Evolutionary conservation across 2,797 vertebrate species (phyloP), one percentile per base, ranked within the genome.

Genomic region (Pelodytes ibericus): DNA sequence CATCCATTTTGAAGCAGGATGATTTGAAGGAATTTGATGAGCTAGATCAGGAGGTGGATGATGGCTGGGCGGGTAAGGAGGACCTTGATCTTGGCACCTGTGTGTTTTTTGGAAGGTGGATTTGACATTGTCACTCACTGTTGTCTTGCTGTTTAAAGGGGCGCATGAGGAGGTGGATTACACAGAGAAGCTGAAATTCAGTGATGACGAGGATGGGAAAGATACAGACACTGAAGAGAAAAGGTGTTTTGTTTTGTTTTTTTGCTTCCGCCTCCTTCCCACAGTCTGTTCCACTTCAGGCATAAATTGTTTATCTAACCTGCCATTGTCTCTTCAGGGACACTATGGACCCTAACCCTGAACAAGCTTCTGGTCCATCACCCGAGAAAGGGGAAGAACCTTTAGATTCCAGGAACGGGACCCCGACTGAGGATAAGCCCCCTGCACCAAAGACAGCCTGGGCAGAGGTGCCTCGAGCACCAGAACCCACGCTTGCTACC

Each of bases 161-260:
- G 94, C 95, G 64, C 95, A 98, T n/a, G 96, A 98, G 86, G 96
- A 98, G 88, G 96, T 97, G 1, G 96, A 98, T 86, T 98, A 98
- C 86, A 96, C 95, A 0, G 96, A 96, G 75, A 98, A 98, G 83
- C 89, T 98, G 80, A 96, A 98, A 83, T 98, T 98, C 90, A 98
- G 96, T 3, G 96, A 98, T 56, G 96, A 98, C 83, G 96, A 98
- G 89, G 96, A 95, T 2, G 95, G 95, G 2, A 92, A 94, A 71
- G 95, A 96, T 18, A 89, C 89, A 0, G 94, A 92, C 2, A 94
- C 95, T 20, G 95, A 97, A 49, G 93, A 92, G 1, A 74, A 74
- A 66, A 71, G 71, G 77, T 79, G 10, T 60, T 31, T 47, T 13
- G 8, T 41, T 27, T 29, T 3, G n/a, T 41, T 13, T 7, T 18